Base-by-base conservation (phyloP, 2,113 vertebrate genomes). In the Thalassoma bifasciatum region DNA sequence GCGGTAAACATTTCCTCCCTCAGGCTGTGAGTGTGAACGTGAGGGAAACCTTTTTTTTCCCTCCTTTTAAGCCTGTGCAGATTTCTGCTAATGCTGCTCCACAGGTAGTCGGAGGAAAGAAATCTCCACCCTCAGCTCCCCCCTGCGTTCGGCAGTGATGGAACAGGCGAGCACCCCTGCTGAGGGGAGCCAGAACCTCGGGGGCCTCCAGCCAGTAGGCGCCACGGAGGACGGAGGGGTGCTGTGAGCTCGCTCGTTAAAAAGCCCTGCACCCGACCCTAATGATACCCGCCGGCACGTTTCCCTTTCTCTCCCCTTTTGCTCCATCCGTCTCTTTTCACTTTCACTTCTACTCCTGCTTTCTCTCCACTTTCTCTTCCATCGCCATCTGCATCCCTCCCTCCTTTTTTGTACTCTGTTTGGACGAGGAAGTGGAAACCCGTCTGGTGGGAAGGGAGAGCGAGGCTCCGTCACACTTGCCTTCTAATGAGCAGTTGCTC, bases 401-500 rank as follows among this genome's bases (percentile, higher is more conserved):
- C 23, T 23, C 58, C 42, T 13, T 30, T 30, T 22, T 24, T 21
- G n/a, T 30, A 17, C 37, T 61, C 54, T 77, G 51, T 88, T 88
- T 87, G 77, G 84, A 62, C 58, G 84, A 85, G 61, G 52, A 66
- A 73, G 70, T 53, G 46, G 17, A 74, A 49, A 63, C 78, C 67
- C 52, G 51, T 77, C 71, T 77, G 82, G 72, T 59, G 66, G 37
- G 30, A 37, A 19, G 19, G 59, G 53, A 52, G 73, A 57, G 66
- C 40, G 37, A 23, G 22, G 54, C 78, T 85, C 84, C 82, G 74
- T 86, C 84, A 75, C 77, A 77, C 83, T 87, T 6, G 77, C 84
- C 84, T 77, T 79, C 82, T 92, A 91, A 93, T 91, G 92, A 92
- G 92, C 87, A 81, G 76, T 77, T 68, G 79, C 90, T 83, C 87